These are phyloP conservation scores for Lacerta bilineata DNA, from an alignment of 2,797 vertebrate genomes.

Conservation along the genomic window DNA sequence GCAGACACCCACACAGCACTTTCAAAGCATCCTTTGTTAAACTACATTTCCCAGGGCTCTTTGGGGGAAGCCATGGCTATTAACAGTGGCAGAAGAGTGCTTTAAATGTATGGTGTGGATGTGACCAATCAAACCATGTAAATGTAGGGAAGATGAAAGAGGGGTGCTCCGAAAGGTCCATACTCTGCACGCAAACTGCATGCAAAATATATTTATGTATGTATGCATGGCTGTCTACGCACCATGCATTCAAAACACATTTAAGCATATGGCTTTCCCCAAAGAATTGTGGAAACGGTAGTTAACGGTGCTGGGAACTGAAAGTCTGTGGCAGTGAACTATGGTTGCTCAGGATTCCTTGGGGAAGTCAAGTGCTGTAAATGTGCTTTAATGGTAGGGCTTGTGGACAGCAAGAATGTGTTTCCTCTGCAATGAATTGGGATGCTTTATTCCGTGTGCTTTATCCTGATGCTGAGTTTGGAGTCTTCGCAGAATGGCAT, in stretches of 20 bases:
- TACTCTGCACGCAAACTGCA: background rate
- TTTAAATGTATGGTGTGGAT: background rate
- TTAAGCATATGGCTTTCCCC: no score
- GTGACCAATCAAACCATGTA: constrained; percentile 14
- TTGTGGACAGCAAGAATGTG: no score
- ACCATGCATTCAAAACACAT: no score
- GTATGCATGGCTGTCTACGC: no score
- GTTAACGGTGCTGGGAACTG: no score
- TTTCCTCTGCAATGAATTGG: background rate
- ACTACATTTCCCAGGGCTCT: no score
- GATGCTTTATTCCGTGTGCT: background rate
- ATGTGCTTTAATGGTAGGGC: no score
- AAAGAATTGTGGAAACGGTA: no score
- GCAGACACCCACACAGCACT: background rate
- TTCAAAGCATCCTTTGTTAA: background rate
- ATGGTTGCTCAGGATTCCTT: no score
- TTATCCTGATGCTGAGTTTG: background rate
- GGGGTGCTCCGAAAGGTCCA: no score
- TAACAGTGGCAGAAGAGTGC: background rate
- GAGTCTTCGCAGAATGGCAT: background rate
- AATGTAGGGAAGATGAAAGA: background rate
- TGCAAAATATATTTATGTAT: background rate
- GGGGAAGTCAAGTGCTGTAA: no score
- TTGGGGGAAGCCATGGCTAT: background rate
- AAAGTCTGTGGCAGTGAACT: no score